phyloP scores from a whole-genome alignment of 2,113 vertebrate species.

The Platysteira castanea region DNA sequence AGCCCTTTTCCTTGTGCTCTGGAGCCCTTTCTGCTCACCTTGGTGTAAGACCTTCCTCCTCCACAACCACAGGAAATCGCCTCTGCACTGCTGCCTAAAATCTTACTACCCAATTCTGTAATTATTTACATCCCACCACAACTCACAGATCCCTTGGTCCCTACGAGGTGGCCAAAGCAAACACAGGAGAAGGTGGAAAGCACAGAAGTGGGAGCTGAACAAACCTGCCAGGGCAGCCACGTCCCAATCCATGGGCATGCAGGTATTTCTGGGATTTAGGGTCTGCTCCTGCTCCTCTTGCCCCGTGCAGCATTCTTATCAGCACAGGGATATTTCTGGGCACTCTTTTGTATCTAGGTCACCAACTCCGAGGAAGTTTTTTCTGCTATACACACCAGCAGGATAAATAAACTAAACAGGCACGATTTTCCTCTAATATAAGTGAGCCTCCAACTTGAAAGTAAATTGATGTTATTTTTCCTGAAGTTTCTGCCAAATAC shows the following conservation, averaged over 20 bases:
- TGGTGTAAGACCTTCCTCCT: neutral
- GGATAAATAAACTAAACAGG: neutral
- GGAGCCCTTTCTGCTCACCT: neutral
- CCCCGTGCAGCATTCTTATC: neutral
- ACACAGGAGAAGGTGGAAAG: neutral
- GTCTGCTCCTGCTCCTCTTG: neutral
- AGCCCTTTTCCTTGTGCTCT: neutral
- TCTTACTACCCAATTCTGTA: neutral
- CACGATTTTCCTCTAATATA: neutral
- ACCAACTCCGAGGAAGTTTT: neutral
- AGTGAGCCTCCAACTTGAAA: neutral
- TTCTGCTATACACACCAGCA: neutral
- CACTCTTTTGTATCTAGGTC: neutral
- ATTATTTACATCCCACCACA: neutral
- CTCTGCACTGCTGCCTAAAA: neutral
- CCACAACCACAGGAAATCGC: neutral
- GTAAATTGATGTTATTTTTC: neutral
- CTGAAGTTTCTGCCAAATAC: neutral
- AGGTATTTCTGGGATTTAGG: fast-evolving
- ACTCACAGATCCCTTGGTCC: neutral
- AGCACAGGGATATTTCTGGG: neutral
- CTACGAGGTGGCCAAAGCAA: fast-evolving
- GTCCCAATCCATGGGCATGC: fast-evolving
- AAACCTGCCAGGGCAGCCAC: fast-evolving
- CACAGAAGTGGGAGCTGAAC: neutral